These are phyloP conservation scores for Pogonophryne albipinna DNA, from an alignment of 2,797 vertebrate genomes.

Conservation along the genomic window DNA sequence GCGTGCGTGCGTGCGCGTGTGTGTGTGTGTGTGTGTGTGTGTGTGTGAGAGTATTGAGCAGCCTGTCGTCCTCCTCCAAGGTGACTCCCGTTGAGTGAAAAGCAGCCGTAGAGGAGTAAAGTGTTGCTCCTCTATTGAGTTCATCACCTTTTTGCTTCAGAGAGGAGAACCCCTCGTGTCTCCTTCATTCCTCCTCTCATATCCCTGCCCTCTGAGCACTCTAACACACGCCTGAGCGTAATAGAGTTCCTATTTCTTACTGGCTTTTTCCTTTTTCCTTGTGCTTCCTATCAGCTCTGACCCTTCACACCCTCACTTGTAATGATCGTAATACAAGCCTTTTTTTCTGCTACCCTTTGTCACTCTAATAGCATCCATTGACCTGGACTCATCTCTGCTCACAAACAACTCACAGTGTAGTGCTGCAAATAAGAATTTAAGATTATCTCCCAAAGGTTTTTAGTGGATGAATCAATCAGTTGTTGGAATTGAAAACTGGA, in stretches of 20 bases:
- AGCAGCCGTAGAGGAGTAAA: constrained; percentile 42
- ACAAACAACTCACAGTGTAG: background rate
- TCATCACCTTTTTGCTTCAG: constrained; percentile 56
- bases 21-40: too few species aligned
- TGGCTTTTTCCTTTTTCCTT: constrained; percentile 11
- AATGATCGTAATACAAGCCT: background rate
- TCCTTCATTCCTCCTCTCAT: constrained; percentile 53
- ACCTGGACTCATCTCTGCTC: background rate
- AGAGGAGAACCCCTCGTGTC: constrained; percentile 44
- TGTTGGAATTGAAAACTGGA: background rate
- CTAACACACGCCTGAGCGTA: constrained; percentile 19
- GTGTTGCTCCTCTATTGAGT: constrained; percentile 47
- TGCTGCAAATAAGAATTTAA: background rate
- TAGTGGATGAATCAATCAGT: background rate
- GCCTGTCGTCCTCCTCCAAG: constrained; percentile 59
- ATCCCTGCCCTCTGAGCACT: constrained; percentile 23
- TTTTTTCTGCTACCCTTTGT: constrained; percentile 16
- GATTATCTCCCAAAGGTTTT: background rate
- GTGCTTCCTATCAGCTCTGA: constrained; percentile 7
- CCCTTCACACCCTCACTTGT: constrained; percentile 12
- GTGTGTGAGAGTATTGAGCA: constrained; percentile 23
- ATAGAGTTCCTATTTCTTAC: constrained; percentile 22
- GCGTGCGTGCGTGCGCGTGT: too few species aligned
- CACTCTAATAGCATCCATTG: constrained; percentile 1
- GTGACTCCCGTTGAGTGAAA: constrained; percentile 40